phyloP scores from a whole-genome alignment of 2,113 vertebrate species.

The Sciurus niger region DNA sequence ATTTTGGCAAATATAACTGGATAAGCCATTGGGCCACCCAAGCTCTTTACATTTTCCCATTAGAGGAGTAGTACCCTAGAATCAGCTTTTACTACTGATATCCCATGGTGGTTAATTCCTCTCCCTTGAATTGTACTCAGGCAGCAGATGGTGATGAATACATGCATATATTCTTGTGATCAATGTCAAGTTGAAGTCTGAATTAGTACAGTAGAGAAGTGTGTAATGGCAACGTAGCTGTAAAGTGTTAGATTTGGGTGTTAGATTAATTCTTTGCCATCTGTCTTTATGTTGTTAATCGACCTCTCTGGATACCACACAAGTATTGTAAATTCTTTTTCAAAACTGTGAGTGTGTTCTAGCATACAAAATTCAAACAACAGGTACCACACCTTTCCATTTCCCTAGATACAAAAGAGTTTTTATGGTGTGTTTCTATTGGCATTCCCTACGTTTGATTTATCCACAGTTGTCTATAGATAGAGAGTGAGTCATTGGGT shows the following conservation, averaged over 20 bases:
- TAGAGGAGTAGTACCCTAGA: slow-evolving; percentile 23
- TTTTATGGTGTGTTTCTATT: not conserved
- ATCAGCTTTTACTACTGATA: slow-evolving; percentile 59
- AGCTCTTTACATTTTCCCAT: slow-evolving; percentile 51
- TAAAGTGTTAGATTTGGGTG: slow-evolving; percentile 71
- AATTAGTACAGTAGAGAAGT: slow-evolving; percentile 73
- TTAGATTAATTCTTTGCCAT: slow-evolving; percentile 76
- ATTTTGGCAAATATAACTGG: slow-evolving; percentile 63
- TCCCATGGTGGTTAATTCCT: slow-evolving; percentile 40
- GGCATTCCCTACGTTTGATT: slow-evolving; percentile 13
- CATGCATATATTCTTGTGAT: slow-evolving; percentile 75
- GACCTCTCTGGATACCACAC: slow-evolving; percentile 28
- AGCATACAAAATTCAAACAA: slow-evolving; percentile 20
- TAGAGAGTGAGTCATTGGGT: not conserved
- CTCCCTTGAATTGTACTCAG: slow-evolving; percentile 59
- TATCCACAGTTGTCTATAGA: not conserved
- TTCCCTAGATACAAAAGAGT: not conserved
- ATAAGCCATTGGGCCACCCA: slow-evolving; percentile 3
- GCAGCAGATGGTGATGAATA: slow-evolving; percentile 72
- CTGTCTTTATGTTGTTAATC: slow-evolving; percentile 78
- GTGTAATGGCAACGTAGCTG: slow-evolving; percentile 62
- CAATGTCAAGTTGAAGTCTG: slow-evolving; percentile 77
- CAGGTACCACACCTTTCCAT: not conserved
- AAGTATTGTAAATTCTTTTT: slow-evolving; percentile 49
- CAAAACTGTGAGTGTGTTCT: not conserved